Base-by-base conservation (phyloP, 2,113 vertebrate species). In the Rhagologus leucostigma region DNA sequence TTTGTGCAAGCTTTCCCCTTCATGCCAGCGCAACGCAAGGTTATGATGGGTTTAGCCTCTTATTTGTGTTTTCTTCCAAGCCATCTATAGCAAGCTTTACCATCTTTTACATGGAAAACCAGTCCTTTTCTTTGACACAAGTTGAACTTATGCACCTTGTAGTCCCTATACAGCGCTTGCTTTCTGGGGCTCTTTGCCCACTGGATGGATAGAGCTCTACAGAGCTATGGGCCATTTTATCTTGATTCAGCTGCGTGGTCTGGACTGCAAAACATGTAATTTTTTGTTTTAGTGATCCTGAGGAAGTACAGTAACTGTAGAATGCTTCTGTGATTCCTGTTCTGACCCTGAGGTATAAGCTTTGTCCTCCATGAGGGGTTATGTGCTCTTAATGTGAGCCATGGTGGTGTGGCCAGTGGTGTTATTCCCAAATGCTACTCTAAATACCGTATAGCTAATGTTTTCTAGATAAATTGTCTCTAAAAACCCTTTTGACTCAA, bases 11-110 rank as follows among this genome's bases (percentile, higher is more conserved):
- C 10, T n/a, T 75, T 49, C 3, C 1, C 5, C 5, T 90, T 53
- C 1, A 0, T 64, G 79, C 44, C 8, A 3, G 21, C 10, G 5
- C 30, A 64, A 11, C 2, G 8, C 3, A 17, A 46, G 18, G 7
- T 60, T 55, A 52, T 88, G 86, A 71, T 76, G 74, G 14, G 44
- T 35, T 56, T 85, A 33, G 23, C 1, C 5, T 65, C 70, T 68
- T 65, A 30, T 30, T 71, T 87, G 11, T 77, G 1, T 87, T 87
- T 85, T 70, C 14, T 81, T 74, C 47, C 6, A 33, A 69, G 6
- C 12, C 10, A 10, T 5, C 6, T 70, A 0, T 7, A 56, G 7
- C 11, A 46, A 59, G 20, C 4, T 53, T 63, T 46, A 7, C 13
- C 0, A 7, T 41, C 7, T 57, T 59, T 83, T 71, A n/a, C 1